Evolutionary conservation across 2,113 vertebrate genomes (phyloP).

Genomic region (Bufo gargarizans): DNA sequence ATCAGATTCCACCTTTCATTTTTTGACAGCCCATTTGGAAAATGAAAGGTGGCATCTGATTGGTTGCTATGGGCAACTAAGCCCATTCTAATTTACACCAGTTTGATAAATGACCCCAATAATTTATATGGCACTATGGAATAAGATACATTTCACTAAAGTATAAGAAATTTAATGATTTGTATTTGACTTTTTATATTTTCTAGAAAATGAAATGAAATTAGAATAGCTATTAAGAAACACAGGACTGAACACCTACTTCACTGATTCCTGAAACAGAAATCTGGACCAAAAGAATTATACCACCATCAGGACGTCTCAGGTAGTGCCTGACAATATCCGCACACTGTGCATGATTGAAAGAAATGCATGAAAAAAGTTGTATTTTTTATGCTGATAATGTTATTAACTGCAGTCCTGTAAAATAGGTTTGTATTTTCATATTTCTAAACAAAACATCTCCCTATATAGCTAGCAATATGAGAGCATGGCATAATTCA

Average conservation of each 20-base stretch:
- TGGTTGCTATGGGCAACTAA: no score
- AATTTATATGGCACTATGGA: background rate
- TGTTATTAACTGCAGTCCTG: background rate
- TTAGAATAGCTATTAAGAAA: slow-evolving; percentile 75
- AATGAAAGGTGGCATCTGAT: no score
- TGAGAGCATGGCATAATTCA: no score
- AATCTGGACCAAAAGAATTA: slow-evolving; percentile 76
- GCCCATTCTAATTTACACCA: no score
- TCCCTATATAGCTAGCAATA: no score
- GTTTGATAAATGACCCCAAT: no score
- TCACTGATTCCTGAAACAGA: slow-evolving; percentile 70
- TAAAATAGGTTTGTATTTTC: background rate
- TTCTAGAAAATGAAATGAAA: slow-evolving; percentile 82
- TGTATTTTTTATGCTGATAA: no score
- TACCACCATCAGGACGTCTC: slow-evolving; percentile 78
- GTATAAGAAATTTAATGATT: background rate
- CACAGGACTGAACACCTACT: slow-evolving; percentile 68
- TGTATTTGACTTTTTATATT: slow-evolving; percentile 50
- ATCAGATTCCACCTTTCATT: no score
- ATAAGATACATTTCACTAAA: background rate
- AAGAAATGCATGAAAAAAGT: background rate
- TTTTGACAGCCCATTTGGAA: no score
- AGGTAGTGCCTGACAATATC: slow-evolving; percentile 73
- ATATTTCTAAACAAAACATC: no score
- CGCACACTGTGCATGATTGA: background rate